These are phyloP conservation scores for Conus ventricosus DNA, from an alignment of 1,140 invertebrate genomes.

Conservation along the genomic window DNA sequence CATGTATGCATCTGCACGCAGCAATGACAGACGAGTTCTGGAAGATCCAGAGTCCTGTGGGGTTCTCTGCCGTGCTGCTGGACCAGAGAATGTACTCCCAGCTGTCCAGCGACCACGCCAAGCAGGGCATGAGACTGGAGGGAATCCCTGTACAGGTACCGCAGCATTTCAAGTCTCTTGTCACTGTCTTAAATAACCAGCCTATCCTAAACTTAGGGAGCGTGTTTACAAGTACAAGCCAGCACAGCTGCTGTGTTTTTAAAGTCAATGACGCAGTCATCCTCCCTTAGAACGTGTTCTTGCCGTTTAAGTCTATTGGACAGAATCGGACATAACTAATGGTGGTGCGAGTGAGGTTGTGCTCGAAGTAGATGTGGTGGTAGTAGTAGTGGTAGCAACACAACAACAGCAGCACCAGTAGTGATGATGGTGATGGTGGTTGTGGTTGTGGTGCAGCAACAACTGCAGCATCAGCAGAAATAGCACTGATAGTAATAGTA, in stretches of 20 bases:
- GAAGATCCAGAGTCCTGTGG: constrained; percentile 61
- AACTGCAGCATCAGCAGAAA: too few relatives aligned
- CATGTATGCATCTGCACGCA: constrained; percentile 5
- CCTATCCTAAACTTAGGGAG: too few relatives aligned
- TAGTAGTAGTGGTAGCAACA: too few relatives aligned
- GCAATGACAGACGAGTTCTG: constrained; percentile 66
- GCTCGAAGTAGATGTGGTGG: too few relatives aligned
- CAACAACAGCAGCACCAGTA: too few relatives aligned
- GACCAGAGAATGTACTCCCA: constrained; percentile 63
- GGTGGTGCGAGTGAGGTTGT: too few relatives aligned
- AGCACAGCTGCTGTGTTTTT: not conserved
- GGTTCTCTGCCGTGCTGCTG: constrained; percentile 60
- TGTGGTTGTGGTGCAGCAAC: too few relatives aligned
- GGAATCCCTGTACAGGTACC: constrained; percentile 63
- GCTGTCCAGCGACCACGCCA: constrained; percentile 49
- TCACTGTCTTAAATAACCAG: not conserved
- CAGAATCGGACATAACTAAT: too few relatives aligned
- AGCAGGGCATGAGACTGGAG: constrained; percentile 57
- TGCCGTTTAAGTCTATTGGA: too few relatives aligned
- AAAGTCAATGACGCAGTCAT: not conserved
- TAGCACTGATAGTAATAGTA: too few relatives aligned
- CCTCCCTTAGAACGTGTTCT: too few relatives aligned
- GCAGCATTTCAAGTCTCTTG: not conserved
- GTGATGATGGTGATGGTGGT: too few relatives aligned
- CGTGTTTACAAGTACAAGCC: not conserved